Evolutionary conservation across 2,888 invertebrate species (phyloP).

Genomic region (Sericinus montela): DNA sequence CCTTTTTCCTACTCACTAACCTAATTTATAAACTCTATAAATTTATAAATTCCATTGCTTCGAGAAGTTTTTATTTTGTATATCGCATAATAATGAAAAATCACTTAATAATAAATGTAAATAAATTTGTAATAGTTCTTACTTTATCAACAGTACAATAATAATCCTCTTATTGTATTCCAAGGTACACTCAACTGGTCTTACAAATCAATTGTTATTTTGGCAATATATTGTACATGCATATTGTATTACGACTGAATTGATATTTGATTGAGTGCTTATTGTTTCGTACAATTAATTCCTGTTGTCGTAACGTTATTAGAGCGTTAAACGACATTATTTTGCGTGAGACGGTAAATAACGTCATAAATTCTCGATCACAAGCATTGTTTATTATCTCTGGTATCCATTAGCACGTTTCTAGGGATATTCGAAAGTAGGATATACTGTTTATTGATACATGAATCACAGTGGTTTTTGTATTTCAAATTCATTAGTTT

Average conservation of each 20-base stretch:
- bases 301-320: slow-evolving; percentile 16
- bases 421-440: background rate
- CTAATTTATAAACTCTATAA: background rate
- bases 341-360: slow-evolving; percentile 9
- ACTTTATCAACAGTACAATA: background rate
- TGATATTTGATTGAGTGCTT: slow-evolving; percentile 9
- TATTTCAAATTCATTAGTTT: too few relatives aligned
- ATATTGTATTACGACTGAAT: slow-evolving; percentile 17
- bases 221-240: slow-evolving; percentile 12
- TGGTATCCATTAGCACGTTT: background rate
- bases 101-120: too few relatives aligned
- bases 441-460: too few relatives aligned
- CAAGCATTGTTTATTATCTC: background rate
- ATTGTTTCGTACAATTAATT: slow-evolving; percentile 16
- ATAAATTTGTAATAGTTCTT: slow-evolving; percentile 1
- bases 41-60: background rate
- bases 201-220: slow-evolving; percentile 18
- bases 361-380: slow-evolving; percentile 3
- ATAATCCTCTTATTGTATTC: slow-evolving; percentile 11
- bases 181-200: slow-evolving; percentile 12
- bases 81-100: background rate
- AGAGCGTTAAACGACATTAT: slow-evolving; percentile 8
- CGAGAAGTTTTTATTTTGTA: background rate
- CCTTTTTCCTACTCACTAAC: background rate
- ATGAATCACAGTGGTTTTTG: too few relatives aligned